Base-by-base conservation (phyloP, 2,113 vertebrate species). In the Pionites leucogaster region DNA sequence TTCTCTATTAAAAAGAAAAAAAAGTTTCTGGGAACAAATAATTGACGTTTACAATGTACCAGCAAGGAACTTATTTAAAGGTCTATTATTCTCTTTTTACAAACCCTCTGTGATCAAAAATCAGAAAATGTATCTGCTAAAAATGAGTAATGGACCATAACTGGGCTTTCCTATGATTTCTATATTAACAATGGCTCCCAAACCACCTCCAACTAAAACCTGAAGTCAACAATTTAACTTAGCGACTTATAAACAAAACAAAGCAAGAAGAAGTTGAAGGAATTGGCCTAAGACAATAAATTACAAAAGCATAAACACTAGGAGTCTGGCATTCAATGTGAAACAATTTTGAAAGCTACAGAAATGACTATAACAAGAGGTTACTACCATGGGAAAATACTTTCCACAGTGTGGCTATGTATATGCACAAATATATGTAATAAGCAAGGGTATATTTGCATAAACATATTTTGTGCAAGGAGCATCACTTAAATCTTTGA, bases 31-130 rank as follows among this genome's bases (percentile, higher is more conserved):
- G 84, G 90, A 95, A 97, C 92, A 87, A 96, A 93, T 96, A 96
- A 97, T 96, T 96, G 84, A 97, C 93, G 78, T 95, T 97, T 96
- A 90, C 35, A 95, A 95, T 96, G 53, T 86, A 90, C 60, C 93
- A 95, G 83, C 82, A 75, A 93, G 42, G 41, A 96, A 85, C 35
- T 33, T 89, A 76, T 93, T 95, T 35, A 88, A 72, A 95, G 60
- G 17, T 25, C 55, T 88, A 97, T 97, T 92, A 88, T 94, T 96
- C 64, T 86, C 63, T 67, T 95, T 97, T 97, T 96, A 94, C 88
- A 95, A 97, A 95, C 84, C 28, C 64, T 97, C 93, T 84, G 57
- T 55, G 69, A 71, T 90, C 18, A 93, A 87, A 95, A 95, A 95
- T 78, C 78, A 90, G 71, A 94, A 92, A 95, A 88, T 88, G 46